Base-by-base conservation (phyloP, 2,888 invertebrate genomes). In the Sinotaia quadrata region DNA sequence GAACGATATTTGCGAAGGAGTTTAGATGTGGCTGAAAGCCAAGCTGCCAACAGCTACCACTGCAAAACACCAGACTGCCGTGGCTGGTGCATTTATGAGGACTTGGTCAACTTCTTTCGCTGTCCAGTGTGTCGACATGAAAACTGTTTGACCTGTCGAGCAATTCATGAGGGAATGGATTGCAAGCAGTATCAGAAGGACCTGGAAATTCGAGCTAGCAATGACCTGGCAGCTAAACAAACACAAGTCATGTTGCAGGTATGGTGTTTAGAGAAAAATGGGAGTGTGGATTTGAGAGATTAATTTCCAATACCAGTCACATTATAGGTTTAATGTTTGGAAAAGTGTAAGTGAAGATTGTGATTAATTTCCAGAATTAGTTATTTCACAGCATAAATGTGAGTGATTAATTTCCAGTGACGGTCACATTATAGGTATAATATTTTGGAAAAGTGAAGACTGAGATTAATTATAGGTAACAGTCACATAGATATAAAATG, bases 21-120 rank as follows among this genome's bases (percentile, higher is more conserved):
- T 0, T 90, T 96, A 69, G 91, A 93, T 33, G 92, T 93, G 73
- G 96, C 95, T 0, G 95, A 96, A 88, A 93, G 93, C 83, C 92
- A 92, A 76, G 92, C 93, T 41, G 91, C 92, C 78, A 91, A 92
- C 82, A 92, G 95, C 15, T 96, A 95, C 88, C 96, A 96, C 85
- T 96, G 96, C 87, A 95, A 95, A 87, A 95, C 95, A 0, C 92
- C 93, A 0, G 94, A 96, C 88, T 96, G 96, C 85, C 91, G 91
- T 56, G 95, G 95, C 3, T 96, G 95, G 95, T 95, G 95, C 83
- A 92, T 95, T 74, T 94, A 93, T 85, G 95, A 95, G 78, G 94
- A 95, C 77, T 93, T 94, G 75, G 94, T 95, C 57, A 93, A 93
- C 85, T 91, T 92, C 80, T 96, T 96, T 86, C 90, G 91, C 41